Evolutionary conservation across 2,797 vertebrate species (phyloP), one percentile per base, ranked within the genome.

Genomic region (Scarus forsteni): DNA sequence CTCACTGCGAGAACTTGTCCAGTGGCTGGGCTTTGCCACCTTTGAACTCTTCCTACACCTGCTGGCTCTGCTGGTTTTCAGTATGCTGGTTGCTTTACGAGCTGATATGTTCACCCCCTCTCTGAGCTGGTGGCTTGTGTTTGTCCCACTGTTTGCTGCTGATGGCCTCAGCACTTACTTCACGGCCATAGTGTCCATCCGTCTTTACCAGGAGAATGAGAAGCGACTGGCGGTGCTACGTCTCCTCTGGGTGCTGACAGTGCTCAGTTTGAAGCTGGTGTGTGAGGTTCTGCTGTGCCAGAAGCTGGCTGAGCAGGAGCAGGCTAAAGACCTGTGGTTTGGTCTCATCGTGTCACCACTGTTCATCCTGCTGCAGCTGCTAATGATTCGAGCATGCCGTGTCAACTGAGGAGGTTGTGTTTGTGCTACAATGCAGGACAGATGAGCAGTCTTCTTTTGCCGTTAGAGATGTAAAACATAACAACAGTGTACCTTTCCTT

Each of bases 151-250:
- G 80, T 99, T 98, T 8, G 95, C 97, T 0, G 97, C 98, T 0
- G 98, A 99, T 5, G 97, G 98, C n/a, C 97, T 99, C 81, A 99
- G 97, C 94, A 96, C 97, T 49, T 99, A 99, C 81, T 99, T 99
- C 94, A 99, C 97, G 1, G 94, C 97, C 87, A 99, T 99, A 44
- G 98, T 99, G 27, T 98, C 97, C 6, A 97, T 99, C 80, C 95
- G 98, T 5, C 96, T 99, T 18, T 99, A 98, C 94, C 98, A 98
- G 92, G 97, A 99, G 68, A 98, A 98, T 0, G 98, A 99, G 92
- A 97, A 97, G 90, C 95, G 98, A 0, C 93, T 99, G 73, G 97
- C 98, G 0, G 96, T 99, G 83, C 93, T 99, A 79, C 94, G 98
- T 53, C 96, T 99, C 73, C 96, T 99, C 86, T 99, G 98, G 98